A percentile compares a stretch with the other conserved stretches of the same genome.
These are phyloP conservation scores for Zeugodacus cucurbitae DNA, from an alignment of 1,140 invertebrate species.

Conservation along the genomic window DNA sequence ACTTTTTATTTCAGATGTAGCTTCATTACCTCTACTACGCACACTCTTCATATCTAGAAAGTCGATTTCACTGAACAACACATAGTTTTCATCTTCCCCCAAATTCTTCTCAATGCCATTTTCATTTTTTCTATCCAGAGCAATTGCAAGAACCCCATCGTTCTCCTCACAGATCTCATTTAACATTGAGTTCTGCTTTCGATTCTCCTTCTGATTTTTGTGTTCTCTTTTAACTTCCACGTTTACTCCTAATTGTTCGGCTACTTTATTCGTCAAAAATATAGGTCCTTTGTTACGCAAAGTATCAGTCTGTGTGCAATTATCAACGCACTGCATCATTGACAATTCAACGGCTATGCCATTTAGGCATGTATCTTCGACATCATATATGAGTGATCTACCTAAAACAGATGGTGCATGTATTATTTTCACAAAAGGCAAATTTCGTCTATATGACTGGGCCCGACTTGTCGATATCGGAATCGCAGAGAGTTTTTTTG, in stretches of 20 bases:
- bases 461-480: too few relatives aligned
- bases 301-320: constrained; percentile 47
- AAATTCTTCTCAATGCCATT: neutral
- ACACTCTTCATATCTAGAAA: neutral
- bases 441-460: neutral
- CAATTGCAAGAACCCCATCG: neutral
- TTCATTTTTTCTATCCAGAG: neutral
- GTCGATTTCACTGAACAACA: neutral
- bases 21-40: neutral
- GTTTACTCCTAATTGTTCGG: neutral
- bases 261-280: neutral
- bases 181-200: neutral
- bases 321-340: constrained; percentile 52
- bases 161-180: neutral
- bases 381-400: neutral
- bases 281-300: neutral
- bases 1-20: neutral
- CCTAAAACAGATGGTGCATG: neutral
- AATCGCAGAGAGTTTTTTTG: neutral
- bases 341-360: neutral
- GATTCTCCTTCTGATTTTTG: neutral
- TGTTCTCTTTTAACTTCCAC: neutral
- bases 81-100: neutral
- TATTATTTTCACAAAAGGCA: neutral
- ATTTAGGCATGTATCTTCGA: neutral